Evolutionary conservation across 1,140 invertebrate genomes (phyloP).

Genomic region (Brachionus rubens): DNA sequence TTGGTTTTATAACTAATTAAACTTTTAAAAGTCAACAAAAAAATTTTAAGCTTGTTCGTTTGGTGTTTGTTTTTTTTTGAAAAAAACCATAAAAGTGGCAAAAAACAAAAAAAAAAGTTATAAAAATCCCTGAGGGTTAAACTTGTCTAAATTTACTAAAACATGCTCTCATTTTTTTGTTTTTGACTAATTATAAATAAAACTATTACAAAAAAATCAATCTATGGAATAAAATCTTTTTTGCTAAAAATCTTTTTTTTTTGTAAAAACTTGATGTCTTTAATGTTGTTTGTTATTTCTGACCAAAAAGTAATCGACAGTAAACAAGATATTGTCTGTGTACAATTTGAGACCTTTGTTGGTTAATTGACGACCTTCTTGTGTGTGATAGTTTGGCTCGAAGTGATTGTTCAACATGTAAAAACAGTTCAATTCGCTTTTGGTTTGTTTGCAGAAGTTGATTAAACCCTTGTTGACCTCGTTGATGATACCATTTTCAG

Average conservation of each 20-base stretch:
- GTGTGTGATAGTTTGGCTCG: slow-evolving; percentile 39
- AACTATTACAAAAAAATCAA: slow-evolving; percentile 17
- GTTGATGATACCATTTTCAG: slow-evolving; percentile 32
- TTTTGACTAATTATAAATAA: slow-evolving; percentile 32
- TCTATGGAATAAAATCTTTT: slow-evolving; percentile 34
- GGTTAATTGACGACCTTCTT: slow-evolving; percentile 39
- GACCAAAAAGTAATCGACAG: slow-evolving; percentile 44
- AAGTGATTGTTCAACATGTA: slow-evolving; percentile 44
- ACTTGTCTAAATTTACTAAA: slow-evolving; percentile 23
- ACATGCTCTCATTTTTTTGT: slow-evolving; percentile 1
- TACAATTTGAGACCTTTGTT: slow-evolving; percentile 31
- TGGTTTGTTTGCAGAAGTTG: slow-evolving; percentile 32
- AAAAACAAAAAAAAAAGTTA: too few species aligned
- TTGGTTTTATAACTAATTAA: slow-evolving; percentile 5
- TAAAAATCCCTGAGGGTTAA: slow-evolving; percentile 35
- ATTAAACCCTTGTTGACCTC: slow-evolving; percentile 39
- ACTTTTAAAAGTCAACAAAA: background rate
- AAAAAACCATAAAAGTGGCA: slow-evolving; percentile 19
- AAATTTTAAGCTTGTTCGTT: slow-evolving; percentile 3
- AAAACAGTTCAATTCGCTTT: slow-evolving; percentile 12
- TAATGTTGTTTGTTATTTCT: slow-evolving; percentile 45
- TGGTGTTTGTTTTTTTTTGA: background rate
- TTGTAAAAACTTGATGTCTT: background rate
- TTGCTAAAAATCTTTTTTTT: background rate
- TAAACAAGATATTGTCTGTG: slow-evolving; percentile 32